Evolutionary conservation across 2,113 vertebrate genomes (phyloP), one percentile per base, ranked within the genome.

Genomic region (Meriones unguiculatus): DNA sequence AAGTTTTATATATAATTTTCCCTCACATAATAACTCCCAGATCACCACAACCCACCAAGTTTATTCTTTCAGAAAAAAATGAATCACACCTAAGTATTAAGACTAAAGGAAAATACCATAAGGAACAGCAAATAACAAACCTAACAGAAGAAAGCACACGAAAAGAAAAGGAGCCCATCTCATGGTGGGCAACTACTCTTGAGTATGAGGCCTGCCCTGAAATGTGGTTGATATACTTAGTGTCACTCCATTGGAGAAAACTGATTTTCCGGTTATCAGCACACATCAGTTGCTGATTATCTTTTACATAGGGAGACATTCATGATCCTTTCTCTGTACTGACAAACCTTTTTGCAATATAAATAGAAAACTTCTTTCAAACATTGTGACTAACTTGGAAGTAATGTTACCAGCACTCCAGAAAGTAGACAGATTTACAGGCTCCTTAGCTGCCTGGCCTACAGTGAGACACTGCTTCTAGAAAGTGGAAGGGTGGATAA

Each of bases 81-180:
- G 1, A 80, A 80, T 0, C 1, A 18, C 18, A 20, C 17, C 9
- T 54, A 35, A 35, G 35, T 54, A 80, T 57, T 80, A 35, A 80
- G 46, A 35, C 20, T 1, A 1, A 17, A 2, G 5, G 4, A 52
- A 35, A 22, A 18, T 18, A 54, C 3, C 35, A 0, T 54, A 54
- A 80, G 17, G 13, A 7, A 78, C 15, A 22, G 8, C 35, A 57
- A 46, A 46, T 4, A 73, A 35, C 9, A 57, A 57, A 57, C 24
- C 35, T n/a, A 57, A 57, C 8, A 35, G 30, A 35, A 35, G 9
- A 80, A 41, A 57, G 17, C 17, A 35, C 30, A 80, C 18, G 2
- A 57, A 20, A 35, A 54, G 4, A 35, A 80, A 80, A 54, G 30
- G 10, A 80, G 4, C 18, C 35, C 0, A 12, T 80, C 18, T 57